Evolutionary conservation across 1,140 invertebrate species (phyloP), one percentile per base, ranked within the genome.

Genomic region (Pseudoatta argentina): DNA sequence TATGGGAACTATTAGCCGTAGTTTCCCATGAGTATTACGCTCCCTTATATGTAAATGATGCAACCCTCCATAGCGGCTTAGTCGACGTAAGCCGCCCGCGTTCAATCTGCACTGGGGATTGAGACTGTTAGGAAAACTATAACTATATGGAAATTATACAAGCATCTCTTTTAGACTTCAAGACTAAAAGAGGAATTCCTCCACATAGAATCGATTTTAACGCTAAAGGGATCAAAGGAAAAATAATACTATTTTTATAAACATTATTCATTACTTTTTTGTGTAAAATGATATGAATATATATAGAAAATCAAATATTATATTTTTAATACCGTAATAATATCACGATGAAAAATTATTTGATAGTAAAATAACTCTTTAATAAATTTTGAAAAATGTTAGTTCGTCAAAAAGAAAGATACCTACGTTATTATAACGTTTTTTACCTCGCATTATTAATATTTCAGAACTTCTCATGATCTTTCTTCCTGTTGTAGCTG

Each of bases 1-100:
- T 94, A 94, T 86, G 93, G 92, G 88, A 88, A 86, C 93, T 94
- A 93, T 94, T 94, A 94, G 91, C 87, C 90, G 86, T 90, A 92
- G 86, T 88, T 93, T 90, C 87, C 87, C 90, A 87, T 86, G 85
- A 90, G 81, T 86, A 91, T 92, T 91, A 88, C 87, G 86, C 82
- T 85, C 90, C 87, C 86, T 92, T 89, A 89, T 88, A 86, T 90
- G 92, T 93, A 92, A 94, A 94, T 93, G 93, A 94, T 93, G 89
- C 90, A 89, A 85, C 30, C 48, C 79, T 61, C 55, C 69, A 27
- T 61, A 24, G 34, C 53, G n/a, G 21, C 6, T n/a, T 61, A 59
- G 5, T 5, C 66, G 34, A 39, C 53, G 27, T 75, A 55, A 81
- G 30, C 64, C 51, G 66, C 48, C 51, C 8, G 55, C 18, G 79